These are phyloP conservation scores for Erithacus rubecula DNA, from an alignment of 2,797 vertebrate species.

Conservation along the genomic window DNA sequence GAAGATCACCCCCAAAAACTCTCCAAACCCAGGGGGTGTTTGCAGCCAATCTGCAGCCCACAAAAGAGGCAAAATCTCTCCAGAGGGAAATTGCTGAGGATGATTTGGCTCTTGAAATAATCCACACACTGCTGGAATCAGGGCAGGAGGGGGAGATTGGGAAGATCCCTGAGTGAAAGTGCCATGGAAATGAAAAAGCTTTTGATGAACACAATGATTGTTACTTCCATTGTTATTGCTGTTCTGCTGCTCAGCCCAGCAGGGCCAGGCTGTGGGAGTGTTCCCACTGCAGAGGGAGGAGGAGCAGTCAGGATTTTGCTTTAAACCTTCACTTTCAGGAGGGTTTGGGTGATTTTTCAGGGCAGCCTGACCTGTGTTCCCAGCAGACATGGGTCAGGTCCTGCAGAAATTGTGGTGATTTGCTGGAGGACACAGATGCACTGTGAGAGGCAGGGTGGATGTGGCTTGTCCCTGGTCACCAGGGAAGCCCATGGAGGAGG, in stretches of 20 bases:
- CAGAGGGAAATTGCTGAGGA: accelerated
- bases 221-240: not conserved
- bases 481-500: not conserved
- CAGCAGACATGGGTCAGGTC: accelerated
- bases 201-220: not conserved
- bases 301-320: not conserved
- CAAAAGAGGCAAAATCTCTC: not conserved
- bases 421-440: not conserved
- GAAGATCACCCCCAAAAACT: not conserved
- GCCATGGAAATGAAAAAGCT: not conserved
- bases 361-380: not conserved
- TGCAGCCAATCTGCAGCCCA: not conserved
- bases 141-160: not conserved
- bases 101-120: not conserved
- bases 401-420: not conserved
- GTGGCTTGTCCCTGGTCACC: not conserved
- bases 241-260: not conserved
- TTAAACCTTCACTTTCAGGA: not conserved
- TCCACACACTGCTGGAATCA: not conserved
- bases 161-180: not conserved
- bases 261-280: accelerated
- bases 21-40: not conserved
- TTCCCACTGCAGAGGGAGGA: not conserved
- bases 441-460: not conserved
- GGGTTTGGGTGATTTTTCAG: not conserved